Evolutionary conservation across 2,797 vertebrate species (phyloP).

Genomic region (Brachyalestes nurse): DNA sequence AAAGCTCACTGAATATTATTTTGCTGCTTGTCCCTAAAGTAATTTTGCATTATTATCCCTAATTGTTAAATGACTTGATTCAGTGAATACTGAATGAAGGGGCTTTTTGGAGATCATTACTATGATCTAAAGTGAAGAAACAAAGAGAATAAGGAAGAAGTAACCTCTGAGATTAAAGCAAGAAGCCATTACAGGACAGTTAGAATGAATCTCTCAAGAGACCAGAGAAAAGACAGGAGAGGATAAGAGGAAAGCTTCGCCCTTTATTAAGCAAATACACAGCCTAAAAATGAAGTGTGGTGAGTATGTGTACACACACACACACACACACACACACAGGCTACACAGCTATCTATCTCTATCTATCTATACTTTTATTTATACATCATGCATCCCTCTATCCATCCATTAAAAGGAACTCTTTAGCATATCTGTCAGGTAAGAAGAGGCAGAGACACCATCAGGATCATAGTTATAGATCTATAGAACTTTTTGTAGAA

Average conservation of each 20-base stretch:
- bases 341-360: too few species aligned
- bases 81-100: constrained; percentile 37
- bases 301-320: neutral
- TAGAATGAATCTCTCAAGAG: constrained; percentile 14
- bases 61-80: constrained; percentile 61
- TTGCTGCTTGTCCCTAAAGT: neutral
- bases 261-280: neutral
- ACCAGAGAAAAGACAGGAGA: neutral
- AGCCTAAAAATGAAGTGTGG: neutral
- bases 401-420: too few species aligned
- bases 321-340: too few species aligned
- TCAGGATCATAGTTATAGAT: neutral
- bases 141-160: constrained; percentile 21
- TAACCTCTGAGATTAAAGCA: constrained; percentile 31
- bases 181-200: neutral
- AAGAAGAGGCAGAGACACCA: too few species aligned
- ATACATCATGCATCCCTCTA: too few species aligned
- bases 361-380: too few species aligned
- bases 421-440: too few species aligned
- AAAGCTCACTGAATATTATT: neutral
- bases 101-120: constrained; percentile 47
- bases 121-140: constrained; percentile 46
- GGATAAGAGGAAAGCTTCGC: neutral
- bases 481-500: too few species aligned
- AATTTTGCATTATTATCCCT: constrained; percentile 1